A percentile compares a stretch with the other conserved stretches of the same genome.
These are phyloP conservation scores for Sciurus niger DNA, from an alignment of 2,113 vertebrate species.

Conservation along the genomic window DNA sequence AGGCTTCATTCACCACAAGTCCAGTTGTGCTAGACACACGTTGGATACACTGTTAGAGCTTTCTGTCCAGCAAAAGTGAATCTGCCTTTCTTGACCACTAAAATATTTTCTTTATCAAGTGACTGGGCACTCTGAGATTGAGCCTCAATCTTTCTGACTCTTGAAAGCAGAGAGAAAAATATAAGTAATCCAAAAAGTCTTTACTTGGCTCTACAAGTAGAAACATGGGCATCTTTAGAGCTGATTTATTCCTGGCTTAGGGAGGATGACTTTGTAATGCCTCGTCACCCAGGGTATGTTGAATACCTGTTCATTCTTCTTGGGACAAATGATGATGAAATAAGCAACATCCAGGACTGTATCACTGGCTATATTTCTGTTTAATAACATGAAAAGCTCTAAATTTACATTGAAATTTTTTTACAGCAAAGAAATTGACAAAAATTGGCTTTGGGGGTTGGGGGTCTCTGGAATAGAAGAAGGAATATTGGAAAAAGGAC, in stretches of 20 bases:
- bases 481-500: background rate
- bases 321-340: background rate
- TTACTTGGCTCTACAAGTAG: background rate
- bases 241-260: background rate
- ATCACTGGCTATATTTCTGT: background rate
- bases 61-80: background rate
- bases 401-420: background rate
- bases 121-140: background rate
- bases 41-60: background rate
- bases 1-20: background rate
- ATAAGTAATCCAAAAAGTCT: background rate
- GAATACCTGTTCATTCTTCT: background rate
- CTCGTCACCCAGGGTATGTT: no score
- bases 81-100: background rate
- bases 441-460: background rate
- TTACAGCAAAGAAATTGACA: background rate
- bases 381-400: background rate
- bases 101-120: background rate
- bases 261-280: background rate
- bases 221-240: background rate
- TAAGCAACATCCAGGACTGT: background rate
- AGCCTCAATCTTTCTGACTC: background rate
- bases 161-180: background rate
- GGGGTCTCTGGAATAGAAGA: background rate
- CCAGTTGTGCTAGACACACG: accelerated